Evolutionary conservation across 2,888 invertebrate genomes (phyloP), one percentile per base, ranked within the genome.

Genomic region (Papilio gigon): DNA sequence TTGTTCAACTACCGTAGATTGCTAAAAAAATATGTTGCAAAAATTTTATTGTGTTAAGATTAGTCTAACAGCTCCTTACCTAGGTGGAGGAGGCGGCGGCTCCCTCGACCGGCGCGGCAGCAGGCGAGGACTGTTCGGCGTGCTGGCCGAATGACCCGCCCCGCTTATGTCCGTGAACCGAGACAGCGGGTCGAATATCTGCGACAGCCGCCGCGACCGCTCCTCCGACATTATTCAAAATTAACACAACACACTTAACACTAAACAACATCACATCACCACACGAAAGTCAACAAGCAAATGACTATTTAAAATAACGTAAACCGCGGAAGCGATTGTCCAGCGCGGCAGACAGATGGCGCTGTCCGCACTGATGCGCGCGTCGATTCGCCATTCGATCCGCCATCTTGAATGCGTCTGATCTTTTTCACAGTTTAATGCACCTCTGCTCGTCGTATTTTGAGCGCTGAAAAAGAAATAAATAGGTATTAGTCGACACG

Each of bases 141-240:
- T 95, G 71, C 95, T 95, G 58, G 86, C 86, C 67, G 92, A 92
- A 62, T 88, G 90, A 8, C 90, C 89, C 77, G 93, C 88, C 76
- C 93, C 89, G 76, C 94, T 93, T 76, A 94, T 90, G 84, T 95
- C 94, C 86, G 95, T 94, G 73, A 97, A 92, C 85, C 96, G 92
- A 73, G 96, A 94, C 80, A 97, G 93, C 76, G 96, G 96, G 89
- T 97, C 96, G 85, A 96, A 95, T 78, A 96, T 95, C 93, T 96
- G 96, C 86, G 96, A 96, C 86, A 96, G 90, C 82, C 96, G 94
- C 81, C 95, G 94, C 85, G 95, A 93, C 82, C 94, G 92, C 86
- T 94, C 94, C 88, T 94, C 94, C 77, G 94, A 93, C 94, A 94
- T 94, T 83, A 84, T 84, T 75, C 69, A 72, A 70, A 78, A 77